Percentiles rank a stretch among this genome's conserved stretches.
phyloP scores from a whole-genome alignment of 2,113 vertebrate genomes.

The Cryptomyrus ogoouensis region DNA sequence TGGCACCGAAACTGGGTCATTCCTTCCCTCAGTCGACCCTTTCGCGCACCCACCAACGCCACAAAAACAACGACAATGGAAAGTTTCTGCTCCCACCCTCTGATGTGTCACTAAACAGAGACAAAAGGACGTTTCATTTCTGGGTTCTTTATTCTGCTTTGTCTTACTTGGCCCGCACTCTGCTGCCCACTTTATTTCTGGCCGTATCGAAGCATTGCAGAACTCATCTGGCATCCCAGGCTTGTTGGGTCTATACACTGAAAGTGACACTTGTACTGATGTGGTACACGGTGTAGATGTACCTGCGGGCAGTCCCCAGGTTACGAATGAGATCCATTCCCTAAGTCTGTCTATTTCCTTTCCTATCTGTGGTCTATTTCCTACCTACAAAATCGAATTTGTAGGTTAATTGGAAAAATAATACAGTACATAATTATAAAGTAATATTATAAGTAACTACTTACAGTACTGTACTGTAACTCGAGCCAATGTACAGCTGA shows the following conservation, averaged over 20 bases:
- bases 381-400: neutral
- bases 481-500: neutral
- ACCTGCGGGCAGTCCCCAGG: neutral
- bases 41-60: neutral
- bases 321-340: neutral
- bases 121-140: constrained; percentile 35
- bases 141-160: neutral
- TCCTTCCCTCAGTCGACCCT: constrained; percentile 6
- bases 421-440: neutral
- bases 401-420: neutral
- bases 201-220: neutral
- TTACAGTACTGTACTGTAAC: too few species aligned
- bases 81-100: constrained; percentile 32
- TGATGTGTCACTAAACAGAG: constrained; percentile 44
- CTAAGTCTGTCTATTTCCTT: neutral
- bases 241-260: neutral
- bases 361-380: too few species aligned
- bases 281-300: neutral
- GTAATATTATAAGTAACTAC: too few species aligned
- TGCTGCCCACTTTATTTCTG: neutral
- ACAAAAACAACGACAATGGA: constrained; percentile 35
- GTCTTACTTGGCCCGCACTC: neutral
- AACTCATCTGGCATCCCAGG: neutral
- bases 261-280: neutral
- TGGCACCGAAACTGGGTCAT: constrained; percentile 41